phyloP scores from a whole-genome alignment of 2,888 invertebrate species.

The Leistus spinibarbis region DNA sequence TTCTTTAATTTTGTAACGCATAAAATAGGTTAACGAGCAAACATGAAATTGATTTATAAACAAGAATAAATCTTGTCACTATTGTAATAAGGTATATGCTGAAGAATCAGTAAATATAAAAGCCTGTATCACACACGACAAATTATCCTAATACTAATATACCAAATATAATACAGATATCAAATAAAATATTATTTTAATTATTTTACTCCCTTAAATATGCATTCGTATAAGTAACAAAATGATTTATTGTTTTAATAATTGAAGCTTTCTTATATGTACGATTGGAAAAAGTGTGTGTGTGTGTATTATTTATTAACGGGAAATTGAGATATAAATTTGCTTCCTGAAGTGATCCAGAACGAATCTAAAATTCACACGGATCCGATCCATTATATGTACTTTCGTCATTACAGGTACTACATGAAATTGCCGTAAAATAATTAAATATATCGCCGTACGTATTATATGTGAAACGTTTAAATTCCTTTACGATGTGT shows the following conservation, averaged over 20 bases:
- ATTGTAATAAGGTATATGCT: conserved; percentile 25
- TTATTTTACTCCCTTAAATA: no score
- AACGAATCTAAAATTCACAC: not conserved
- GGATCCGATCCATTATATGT: conserved; percentile 1
- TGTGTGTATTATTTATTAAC: not conserved
- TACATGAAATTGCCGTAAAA: conserved; percentile 1
- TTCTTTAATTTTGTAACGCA: conserved; percentile 17
- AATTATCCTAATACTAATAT: no score
- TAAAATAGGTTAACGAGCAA: conserved; percentile 31
- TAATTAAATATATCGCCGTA: conserved; percentile 4
- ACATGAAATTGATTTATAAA: conserved; percentile 25
- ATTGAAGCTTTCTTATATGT: no score
- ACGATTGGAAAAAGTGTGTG: not conserved
- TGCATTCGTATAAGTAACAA: no score
- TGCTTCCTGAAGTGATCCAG: not conserved
- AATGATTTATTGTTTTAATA: no score
- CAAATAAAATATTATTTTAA: no score
- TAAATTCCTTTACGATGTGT: conserved; percentile 37
- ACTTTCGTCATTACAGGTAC: not conserved
- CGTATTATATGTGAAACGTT: conserved; percentile 30
- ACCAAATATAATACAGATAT: no score
- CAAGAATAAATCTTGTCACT: conserved; percentile 34
- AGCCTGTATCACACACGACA: no score
- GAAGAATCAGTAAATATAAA: no score
- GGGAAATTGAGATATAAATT: not conserved